Evolutionary conservation across 2,888 invertebrate genomes (phyloP).

Genomic region (Melolontha melolontha): DNA sequence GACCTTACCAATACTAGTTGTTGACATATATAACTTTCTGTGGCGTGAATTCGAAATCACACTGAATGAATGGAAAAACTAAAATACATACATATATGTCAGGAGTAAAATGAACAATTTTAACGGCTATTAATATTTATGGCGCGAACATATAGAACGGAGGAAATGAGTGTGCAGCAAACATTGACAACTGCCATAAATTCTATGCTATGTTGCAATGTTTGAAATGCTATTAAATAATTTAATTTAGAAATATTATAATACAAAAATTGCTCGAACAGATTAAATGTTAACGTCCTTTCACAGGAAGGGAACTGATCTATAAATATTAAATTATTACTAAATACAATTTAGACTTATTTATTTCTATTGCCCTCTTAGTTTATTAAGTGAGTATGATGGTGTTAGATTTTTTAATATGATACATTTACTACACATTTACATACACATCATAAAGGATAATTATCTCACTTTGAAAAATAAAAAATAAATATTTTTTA

Average conservation of each 20-base stretch:
- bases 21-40: constrained; percentile 39
- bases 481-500: too few species aligned
- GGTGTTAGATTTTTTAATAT: too few species aligned
- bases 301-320: too few species aligned
- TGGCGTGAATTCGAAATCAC: constrained; percentile 43
- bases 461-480: too few species aligned
- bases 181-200: constrained; percentile 22
- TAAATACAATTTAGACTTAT: too few species aligned
- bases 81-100: constrained; percentile 34
- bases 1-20: neutral
- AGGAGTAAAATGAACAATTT: constrained; percentile 38
- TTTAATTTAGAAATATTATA: constrained; percentile 4
- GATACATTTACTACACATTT: too few species aligned
- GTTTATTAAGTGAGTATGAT: too few species aligned
- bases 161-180: constrained; percentile 34
- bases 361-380: too few species aligned
- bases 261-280: too few species aligned
- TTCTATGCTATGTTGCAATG: neutral
- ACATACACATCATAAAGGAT: too few species aligned
- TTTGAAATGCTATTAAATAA: constrained; percentile 20
- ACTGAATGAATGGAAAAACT: constrained; percentile 19
- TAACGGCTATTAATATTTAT: constrained; percentile 35
- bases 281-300: too few species aligned
- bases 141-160: constrained; percentile 5
- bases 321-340: too few species aligned